phyloP scores from a whole-genome alignment of 2,888 invertebrate species.

The Elmis aenea region DNA sequence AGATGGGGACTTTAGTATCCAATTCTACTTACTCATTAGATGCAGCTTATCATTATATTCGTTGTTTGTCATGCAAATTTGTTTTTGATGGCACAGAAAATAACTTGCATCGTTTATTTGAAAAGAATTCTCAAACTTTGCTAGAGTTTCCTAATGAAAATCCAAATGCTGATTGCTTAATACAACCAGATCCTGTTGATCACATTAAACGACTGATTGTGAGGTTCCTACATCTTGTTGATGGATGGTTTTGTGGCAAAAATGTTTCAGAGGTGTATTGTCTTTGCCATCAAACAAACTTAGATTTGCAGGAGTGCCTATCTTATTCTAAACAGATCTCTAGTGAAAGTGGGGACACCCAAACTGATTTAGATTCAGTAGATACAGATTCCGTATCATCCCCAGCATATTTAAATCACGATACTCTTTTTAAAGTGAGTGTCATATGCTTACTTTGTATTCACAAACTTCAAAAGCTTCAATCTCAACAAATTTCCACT shows the following conservation, averaged over 20 bases:
- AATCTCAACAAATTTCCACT: conserved; percentile 76
- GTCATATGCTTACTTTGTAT: conserved; percentile 78
- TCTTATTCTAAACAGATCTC: conserved; percentile 49
- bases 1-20: conserved; percentile 82
- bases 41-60: conserved; percentile 84
- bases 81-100: conserved; percentile 88
- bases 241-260: conserved; percentile 60
- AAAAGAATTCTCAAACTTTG: conserved; percentile 60
- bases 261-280: conserved; percentile 61
- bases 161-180: conserved; percentile 43
- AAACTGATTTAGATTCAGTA: conserved; percentile 51
- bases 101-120: conserved; percentile 72
- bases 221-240: conserved; percentile 55
- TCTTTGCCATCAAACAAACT: conserved; percentile 64
- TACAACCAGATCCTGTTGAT: conserved; percentile 42
- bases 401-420: conserved; percentile 58
- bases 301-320: conserved; percentile 69
- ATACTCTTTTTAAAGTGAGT: conserved; percentile 76
- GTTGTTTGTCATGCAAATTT: conserved; percentile 71
- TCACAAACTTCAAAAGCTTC: conserved; percentile 65
- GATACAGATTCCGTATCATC: conserved; percentile 48
- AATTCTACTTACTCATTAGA: conserved; percentile 78
- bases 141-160: conserved; percentile 48
- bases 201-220: conserved; percentile 50
- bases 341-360: conserved; percentile 50